Conservation (phyloP, 2,113 vertebrate species). For the Scopus umbretta region DNA sequence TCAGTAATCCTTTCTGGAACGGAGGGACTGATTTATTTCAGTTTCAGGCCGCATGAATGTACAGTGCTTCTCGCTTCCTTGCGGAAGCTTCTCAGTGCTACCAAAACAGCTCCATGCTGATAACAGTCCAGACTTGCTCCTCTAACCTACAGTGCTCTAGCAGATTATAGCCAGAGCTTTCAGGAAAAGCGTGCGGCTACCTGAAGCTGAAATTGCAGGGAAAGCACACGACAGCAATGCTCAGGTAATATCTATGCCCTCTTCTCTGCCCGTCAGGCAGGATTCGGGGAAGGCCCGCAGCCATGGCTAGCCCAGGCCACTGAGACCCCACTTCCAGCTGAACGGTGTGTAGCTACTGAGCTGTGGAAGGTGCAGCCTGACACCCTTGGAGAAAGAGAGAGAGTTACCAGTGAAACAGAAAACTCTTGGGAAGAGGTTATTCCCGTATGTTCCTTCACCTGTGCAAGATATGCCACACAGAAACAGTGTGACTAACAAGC, state of each 20-base stretch:
- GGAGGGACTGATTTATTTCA: not conserved
- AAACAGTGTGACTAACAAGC: not conserved
- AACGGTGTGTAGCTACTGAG: not conserved
- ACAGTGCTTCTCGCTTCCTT: not conserved
- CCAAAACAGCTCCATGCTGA: not conserved
- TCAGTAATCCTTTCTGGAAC: not conserved
- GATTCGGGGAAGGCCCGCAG: not conserved
- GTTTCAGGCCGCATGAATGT: not conserved
- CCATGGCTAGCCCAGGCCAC: not conserved
- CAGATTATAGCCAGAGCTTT: not conserved
- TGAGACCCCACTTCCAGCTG: not conserved
- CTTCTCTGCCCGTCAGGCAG: not conserved
- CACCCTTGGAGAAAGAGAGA: not conserved
- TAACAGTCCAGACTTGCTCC: not conserved
- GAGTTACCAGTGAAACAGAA: not conserved
- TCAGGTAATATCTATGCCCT: not conserved
- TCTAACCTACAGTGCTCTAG: not conserved
- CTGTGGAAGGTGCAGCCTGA: not conserved
- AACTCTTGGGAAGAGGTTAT: not conserved
- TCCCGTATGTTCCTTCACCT: not conserved
- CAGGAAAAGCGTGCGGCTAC: not conserved
- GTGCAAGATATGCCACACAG: not conserved
- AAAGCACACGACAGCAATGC: not conserved
- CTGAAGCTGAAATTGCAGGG: not conserved
- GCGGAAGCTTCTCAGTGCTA: not conserved